A percentile compares a stretch with the other conserved stretches of the same genome.
Conservation (phyloP, 2,888 invertebrate genomes). For the Idaea aversata region DNA sequence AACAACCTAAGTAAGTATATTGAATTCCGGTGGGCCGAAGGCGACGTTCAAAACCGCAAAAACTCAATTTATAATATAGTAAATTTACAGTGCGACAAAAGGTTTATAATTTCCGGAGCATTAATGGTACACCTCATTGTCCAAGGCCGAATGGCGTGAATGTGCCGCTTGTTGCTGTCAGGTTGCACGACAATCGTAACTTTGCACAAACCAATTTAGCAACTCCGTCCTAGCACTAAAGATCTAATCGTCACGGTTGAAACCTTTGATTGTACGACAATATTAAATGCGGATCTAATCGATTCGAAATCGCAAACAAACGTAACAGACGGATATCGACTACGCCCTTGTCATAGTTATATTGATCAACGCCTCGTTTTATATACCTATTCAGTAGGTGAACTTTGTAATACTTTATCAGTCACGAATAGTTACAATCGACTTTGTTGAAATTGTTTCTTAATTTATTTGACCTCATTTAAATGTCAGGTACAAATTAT, state of each 20-base stretch:
- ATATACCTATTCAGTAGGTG: conserved; percentile 34
- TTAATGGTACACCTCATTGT: conserved; percentile 59
- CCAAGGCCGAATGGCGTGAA: conserved; percentile 67
- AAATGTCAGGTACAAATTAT: conserved; percentile 5
- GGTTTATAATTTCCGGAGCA: conserved; percentile 70
- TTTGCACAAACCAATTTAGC: conserved; percentile 56
- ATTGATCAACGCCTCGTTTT: conserved; percentile 39
- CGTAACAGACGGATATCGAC: conserved; percentile 64
- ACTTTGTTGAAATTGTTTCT: conserved; percentile 23
- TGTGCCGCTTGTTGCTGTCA: conserved; percentile 37
- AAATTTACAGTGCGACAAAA: conserved; percentile 56
- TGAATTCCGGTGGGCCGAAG: conserved; percentile 39
- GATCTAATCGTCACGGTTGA: conserved; percentile 43
- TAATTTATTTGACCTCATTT: conserved; percentile 22
- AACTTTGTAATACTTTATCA: conserved; percentile 29
- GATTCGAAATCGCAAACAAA: conserved; percentile 59
- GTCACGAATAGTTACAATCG: conserved; percentile 28
- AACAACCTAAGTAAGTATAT: conserved; percentile 27
- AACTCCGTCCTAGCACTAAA: conserved; percentile 52
- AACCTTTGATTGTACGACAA: conserved; percentile 55
- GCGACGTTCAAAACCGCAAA: conserved; percentile 43
- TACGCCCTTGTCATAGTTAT: conserved; percentile 64
- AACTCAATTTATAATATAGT: conserved; percentile 40
- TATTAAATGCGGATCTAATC: conserved; percentile 72
- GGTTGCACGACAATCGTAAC: conserved; percentile 62